phyloP scores from a whole-genome alignment of 2,113 vertebrate species.

The Bambusicola thoracicus region DNA sequence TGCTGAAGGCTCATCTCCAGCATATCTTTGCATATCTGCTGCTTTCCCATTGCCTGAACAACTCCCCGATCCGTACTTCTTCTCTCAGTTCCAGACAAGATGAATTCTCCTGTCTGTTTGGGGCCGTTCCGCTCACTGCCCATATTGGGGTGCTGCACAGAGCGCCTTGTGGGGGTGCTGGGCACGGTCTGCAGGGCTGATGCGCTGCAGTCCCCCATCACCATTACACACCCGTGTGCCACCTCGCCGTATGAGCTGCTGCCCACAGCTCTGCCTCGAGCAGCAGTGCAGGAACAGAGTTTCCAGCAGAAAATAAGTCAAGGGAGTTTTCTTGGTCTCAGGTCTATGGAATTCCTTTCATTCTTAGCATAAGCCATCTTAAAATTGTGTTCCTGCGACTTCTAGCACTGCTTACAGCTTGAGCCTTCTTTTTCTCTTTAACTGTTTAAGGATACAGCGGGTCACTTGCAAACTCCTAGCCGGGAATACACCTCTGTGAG shows the following conservation, averaged over 20 bases:
- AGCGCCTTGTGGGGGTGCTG: accelerated
- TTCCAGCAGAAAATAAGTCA: not conserved
- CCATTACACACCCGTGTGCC: not conserved
- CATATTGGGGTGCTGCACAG: not conserved
- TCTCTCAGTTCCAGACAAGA: not conserved
- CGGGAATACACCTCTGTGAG: not conserved
- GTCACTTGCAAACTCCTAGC: not conserved
- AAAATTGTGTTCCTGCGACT: not conserved
- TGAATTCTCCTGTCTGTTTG: not conserved
- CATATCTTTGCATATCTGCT: accelerated
- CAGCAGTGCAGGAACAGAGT: not conserved
- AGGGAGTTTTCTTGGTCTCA: not conserved
- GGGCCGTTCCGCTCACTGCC: not conserved
- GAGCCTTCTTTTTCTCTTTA: not conserved
- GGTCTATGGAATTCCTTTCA: not conserved
- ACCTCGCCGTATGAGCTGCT: not conserved
- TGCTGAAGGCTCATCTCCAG: not conserved
- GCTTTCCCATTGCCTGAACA: not conserved
- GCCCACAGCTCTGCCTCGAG: not conserved
- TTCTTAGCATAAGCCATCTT: constrained; percentile 17
- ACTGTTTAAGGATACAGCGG: not conserved
- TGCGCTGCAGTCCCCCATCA: not conserved
- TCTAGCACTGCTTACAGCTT: not conserved
- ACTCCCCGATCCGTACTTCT: not conserved
- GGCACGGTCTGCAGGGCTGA: not conserved